A percentile compares a stretch with the other conserved stretches of the same genome.
phyloP scores from a whole-genome alignment of 2,888 invertebrate species.

The Zonitis immaculata region DNA sequence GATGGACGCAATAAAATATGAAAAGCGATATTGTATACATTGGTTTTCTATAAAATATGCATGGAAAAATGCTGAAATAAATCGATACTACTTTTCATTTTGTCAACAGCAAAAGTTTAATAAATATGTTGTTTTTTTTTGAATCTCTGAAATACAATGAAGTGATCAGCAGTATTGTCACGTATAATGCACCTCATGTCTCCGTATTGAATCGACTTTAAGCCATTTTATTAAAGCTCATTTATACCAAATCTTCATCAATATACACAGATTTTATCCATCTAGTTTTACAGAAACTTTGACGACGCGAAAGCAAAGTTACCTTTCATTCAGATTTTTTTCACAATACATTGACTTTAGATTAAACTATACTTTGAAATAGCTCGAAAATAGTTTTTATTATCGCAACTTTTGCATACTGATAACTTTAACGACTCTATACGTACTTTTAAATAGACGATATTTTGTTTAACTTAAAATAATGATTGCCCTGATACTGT shows the following conservation, averaged over 20 bases:
- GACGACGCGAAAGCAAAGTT: too few species aligned
- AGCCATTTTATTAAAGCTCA: constrained; percentile 40
- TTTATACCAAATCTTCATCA: constrained; percentile 39
- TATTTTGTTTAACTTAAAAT: background rate
- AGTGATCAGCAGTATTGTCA: constrained; percentile 34
- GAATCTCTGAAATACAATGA: too few species aligned
- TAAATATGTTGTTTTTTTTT: too few species aligned
- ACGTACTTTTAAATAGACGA: too few species aligned
- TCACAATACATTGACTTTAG: constrained; percentile 30
- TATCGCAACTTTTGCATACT: background rate
- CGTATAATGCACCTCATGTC: constrained; percentile 38
- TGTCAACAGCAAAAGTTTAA: too few species aligned
- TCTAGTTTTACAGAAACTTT: too few species aligned
- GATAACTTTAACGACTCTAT: background rate
- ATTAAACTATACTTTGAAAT: constrained; percentile 23
- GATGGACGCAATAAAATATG: background rate
- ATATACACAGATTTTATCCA: background rate
- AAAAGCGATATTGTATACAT: constrained; percentile 2
- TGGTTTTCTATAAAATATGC: constrained; percentile 8
- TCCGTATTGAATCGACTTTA: constrained; percentile 36
- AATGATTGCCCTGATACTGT: background rate
- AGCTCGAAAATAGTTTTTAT: constrained; percentile 7
- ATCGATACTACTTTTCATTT: constrained; percentile 26
- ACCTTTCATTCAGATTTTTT: constrained; percentile 11
- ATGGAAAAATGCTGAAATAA: background rate